Percentiles rank a stretch among this genome's conserved stretches.
phyloP scores from a whole-genome alignment of 92 coral and sea anemone genomes.

The Umimayanthus chanpuru region DNA sequence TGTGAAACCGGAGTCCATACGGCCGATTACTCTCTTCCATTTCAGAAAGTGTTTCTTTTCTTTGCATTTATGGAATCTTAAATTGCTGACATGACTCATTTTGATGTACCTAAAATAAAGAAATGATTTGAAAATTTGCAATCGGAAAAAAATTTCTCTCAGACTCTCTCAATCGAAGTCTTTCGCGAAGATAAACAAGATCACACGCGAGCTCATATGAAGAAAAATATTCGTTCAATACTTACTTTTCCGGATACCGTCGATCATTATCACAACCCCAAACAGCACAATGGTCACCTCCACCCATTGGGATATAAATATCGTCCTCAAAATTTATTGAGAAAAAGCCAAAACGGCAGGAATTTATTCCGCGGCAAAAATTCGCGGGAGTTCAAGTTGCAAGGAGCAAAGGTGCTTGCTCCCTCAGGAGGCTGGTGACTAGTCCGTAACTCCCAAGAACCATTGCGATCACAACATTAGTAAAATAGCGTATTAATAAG shows the following conservation, averaged over 20 bases:
- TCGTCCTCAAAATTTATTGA: too few relatives aligned
- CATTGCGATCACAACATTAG: neutral
- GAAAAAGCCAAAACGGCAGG: neutral
- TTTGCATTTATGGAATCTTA: too few relatives aligned
- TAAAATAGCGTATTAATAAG: neutral
- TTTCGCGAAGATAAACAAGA: too few relatives aligned
- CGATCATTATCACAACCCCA: conserved; percentile 22
- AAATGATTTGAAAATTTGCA: too few relatives aligned
- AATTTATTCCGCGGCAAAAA: neutral
- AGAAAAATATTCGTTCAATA: neutral
- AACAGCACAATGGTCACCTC: neutral
- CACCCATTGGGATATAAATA: neutral
- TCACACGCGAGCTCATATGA: too few relatives aligned
- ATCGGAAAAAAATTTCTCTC: too few relatives aligned
- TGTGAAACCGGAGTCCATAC: too few relatives aligned
- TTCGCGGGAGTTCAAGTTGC: neutral
- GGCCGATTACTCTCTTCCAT: too few relatives aligned
- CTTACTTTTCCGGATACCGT: neutral
- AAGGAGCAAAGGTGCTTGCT: neutral
- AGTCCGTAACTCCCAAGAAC: neutral
- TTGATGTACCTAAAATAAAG: too few relatives aligned
- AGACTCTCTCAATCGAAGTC: too few relatives aligned
- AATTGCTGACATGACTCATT: too few relatives aligned
- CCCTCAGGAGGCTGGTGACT: conserved; percentile 11
- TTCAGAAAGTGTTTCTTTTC: too few relatives aligned